A percentile compares a stretch with the other conserved stretches of the same genome.
Evolutionary conservation across 2,888 invertebrate genomes (phyloP).

Genomic region (Deilephila porcellus): DNA sequence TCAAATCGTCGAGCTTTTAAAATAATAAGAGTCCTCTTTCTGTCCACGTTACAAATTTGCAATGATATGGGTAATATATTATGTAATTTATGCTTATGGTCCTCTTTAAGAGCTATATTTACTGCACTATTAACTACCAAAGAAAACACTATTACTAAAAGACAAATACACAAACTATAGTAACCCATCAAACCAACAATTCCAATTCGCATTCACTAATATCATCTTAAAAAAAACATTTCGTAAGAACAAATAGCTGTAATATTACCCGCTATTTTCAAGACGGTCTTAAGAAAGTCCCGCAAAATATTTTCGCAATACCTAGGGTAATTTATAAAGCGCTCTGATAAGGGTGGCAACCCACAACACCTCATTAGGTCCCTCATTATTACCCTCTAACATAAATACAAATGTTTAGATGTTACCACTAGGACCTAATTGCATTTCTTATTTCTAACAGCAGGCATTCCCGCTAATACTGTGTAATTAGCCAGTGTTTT

Average conservation of each 20-base stretch:
- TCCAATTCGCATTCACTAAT: neutral
- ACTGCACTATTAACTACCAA: no score
- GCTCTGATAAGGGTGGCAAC: slow-evolving; percentile 1
- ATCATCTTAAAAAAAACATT: neutral
- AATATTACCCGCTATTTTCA: neutral
- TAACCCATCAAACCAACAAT: neutral
- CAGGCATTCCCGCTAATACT: neutral
- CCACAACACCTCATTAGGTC: slow-evolving; percentile 15
- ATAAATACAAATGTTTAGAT: slow-evolving; percentile 4
- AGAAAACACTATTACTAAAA: no score
- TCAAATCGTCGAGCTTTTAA: no score
- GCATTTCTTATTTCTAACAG: neutral
- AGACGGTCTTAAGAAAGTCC: neutral
- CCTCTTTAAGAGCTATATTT: no score
- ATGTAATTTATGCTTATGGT: no score
- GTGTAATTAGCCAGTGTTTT: neutral
- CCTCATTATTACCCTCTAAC: slow-evolving; percentile 2
- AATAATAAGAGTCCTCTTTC: no score
- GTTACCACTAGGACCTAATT: neutral
- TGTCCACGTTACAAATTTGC: no score
- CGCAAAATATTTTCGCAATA: slow-evolving; percentile 20
- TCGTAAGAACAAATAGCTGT: slow-evolving; percentile 4
- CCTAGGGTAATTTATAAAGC: slow-evolving; percentile 11
- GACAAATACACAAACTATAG: no score
- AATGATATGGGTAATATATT: no score